These are phyloP conservation scores for Sorex maritimensis DNA, from an alignment of 2,797 vertebrate genomes.

Conservation along the genomic window DNA sequence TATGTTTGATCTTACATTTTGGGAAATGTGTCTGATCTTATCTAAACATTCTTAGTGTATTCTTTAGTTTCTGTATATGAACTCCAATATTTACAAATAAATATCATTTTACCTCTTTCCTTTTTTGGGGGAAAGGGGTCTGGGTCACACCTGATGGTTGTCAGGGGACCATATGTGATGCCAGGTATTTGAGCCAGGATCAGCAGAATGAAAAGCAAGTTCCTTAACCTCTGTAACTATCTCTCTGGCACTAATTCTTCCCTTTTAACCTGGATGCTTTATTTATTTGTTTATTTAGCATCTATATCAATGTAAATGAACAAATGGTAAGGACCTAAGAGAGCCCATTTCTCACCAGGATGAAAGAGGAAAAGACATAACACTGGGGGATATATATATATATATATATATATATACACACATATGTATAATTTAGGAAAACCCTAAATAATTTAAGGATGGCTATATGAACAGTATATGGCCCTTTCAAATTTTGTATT, in stretches of 20 bases:
- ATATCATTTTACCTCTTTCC: too few relatives aligned
- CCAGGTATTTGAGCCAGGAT: too few relatives aligned
- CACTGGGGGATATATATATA: background rate
- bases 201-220: too few relatives aligned
- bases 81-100: too few relatives aligned
- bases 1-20: background rate
- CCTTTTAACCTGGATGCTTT: background rate
- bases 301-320: slow-evolving; percentile 10
- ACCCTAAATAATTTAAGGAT: background rate
- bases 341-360: background rate
- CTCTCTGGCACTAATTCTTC: background rate
- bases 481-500: background rate
- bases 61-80: background rate
- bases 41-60: background rate
- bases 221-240: too few relatives aligned
- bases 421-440: too few relatives aligned
- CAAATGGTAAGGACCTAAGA: background rate
- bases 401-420: background rate
- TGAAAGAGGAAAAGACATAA: background rate
- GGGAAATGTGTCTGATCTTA: background rate
- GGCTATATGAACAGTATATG: background rate
- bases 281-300: background rate
- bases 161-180: too few relatives aligned
- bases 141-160: too few relatives aligned
- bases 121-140: too few relatives aligned